Percentiles rank a stretch among this genome's conserved stretches.
Conservation (phyloP, 1,140 invertebrate genomes). For the Conopomorpha cramerella region DNA sequence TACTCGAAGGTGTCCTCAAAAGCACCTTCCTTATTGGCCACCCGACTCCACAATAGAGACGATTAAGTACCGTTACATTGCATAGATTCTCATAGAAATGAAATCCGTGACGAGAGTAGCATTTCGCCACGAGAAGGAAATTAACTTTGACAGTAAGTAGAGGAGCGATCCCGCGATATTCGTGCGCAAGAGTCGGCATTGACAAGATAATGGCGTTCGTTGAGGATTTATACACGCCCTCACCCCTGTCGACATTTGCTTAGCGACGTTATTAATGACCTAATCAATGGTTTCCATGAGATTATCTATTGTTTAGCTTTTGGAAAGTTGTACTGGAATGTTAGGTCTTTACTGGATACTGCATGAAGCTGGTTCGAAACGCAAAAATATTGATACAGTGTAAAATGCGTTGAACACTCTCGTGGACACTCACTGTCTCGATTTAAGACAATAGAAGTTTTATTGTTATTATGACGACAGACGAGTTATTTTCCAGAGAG, state of each 20-base stretch:
- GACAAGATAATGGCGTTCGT: constrained; percentile 43
- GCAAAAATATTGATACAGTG: no score
- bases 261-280: constrained; percentile 28
- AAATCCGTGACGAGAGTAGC: constrained; percentile 18
- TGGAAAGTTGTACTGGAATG: no score
- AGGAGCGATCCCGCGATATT: constrained; percentile 50
- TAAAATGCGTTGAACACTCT: no score
- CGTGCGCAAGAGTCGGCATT: constrained; percentile 48
- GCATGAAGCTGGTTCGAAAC: no score
- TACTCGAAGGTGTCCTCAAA: no score
- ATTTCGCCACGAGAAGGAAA: constrained; percentile 42
- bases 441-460: no score
- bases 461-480: no score
- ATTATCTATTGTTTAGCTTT: not conserved
- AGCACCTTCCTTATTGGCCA: not conserved
- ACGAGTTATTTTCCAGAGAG: no score
- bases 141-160: constrained; percentile 56
- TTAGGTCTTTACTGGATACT: no score
- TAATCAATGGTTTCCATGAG: constrained; percentile 2
- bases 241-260: constrained; percentile 22
- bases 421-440: no score
- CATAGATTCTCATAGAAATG: not conserved
- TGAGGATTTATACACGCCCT: constrained; percentile 24
- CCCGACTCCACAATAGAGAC: not conserved
- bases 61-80: not conserved